Percentiles rank a stretch among this genome's conserved stretches.
phyloP scores from a whole-genome alignment of 2,888 invertebrate genomes.

The Listrodromus nycthemerus region DNA sequence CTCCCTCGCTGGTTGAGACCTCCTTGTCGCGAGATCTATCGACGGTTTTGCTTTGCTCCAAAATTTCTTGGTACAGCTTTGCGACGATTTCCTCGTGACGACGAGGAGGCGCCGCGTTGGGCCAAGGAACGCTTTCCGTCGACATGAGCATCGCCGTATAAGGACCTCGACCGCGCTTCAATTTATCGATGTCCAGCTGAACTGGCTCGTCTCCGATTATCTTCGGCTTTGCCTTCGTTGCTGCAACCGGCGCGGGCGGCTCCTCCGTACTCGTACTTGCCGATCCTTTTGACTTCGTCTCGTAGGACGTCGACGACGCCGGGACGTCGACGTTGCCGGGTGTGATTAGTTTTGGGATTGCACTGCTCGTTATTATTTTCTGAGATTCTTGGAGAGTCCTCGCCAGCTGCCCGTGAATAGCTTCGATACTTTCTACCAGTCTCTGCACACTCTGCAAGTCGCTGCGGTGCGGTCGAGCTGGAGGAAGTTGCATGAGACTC shows the following conservation, averaged over 20 bases:
- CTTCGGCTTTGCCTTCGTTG: constrained; percentile 73
- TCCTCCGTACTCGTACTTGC: constrained; percentile 63
- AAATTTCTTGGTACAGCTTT: constrained; percentile 79
- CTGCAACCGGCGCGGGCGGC: constrained; percentile 31
- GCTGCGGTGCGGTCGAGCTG: constrained; percentile 65
- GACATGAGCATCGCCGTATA: constrained; percentile 56
- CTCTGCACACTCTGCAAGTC: constrained; percentile 74
- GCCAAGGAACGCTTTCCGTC: constrained; percentile 64
- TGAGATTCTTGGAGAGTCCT: constrained; percentile 78
- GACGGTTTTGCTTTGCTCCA: constrained; percentile 80
- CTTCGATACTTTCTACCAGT: constrained; percentile 79
- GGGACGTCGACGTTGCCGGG: constrained; percentile 49
- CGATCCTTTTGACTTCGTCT: constrained; percentile 66
- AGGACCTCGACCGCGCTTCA: constrained; percentile 60
- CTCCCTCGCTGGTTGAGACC: constrained; percentile 16
- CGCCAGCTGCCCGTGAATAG: constrained; percentile 77
- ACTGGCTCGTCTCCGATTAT: constrained; percentile 77
- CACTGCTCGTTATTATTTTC: constrained; percentile 73
- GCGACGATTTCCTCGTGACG: constrained; percentile 77
- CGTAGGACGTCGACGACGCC: constrained; percentile 46
- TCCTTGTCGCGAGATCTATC: constrained; percentile 68
- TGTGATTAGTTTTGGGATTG: constrained; percentile 7
- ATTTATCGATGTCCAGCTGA: constrained; percentile 74
- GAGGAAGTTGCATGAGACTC: constrained; percentile 74
- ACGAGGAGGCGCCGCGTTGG: constrained; percentile 51